Base-by-base conservation (phyloP, 2,113 vertebrate genomes). In the Calyptommatus sinebrachiatus region DNA sequence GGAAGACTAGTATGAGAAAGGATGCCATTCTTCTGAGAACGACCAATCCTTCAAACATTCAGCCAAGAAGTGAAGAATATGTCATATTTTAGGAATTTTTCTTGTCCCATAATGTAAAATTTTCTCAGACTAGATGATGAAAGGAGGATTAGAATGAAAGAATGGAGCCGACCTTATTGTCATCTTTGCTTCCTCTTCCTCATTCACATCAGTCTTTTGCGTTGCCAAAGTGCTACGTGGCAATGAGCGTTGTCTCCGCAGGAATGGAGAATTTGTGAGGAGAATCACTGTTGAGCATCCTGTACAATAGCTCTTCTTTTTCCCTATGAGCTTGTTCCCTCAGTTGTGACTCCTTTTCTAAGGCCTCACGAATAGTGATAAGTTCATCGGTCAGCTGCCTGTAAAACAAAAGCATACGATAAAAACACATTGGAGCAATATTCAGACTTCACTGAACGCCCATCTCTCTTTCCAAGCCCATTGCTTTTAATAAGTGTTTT, bases 271-370 rank as follows among this genome's bases (percentile, higher is more conserved):
- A 95, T 71, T 93, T 80, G 1, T 89, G 86, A 8, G 93, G 78
- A 0, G 94, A 92, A 11, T 94, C 95, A 0, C 92, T 72, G 3
- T 94, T 95, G 0, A 96, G 88, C 85, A 97, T 89, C 0, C 96
- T 95, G 90, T 96, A 97, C 73, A 98, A 87, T 84, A 98, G 93
- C 91, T 99, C 95, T 79, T 99, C 97, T 80, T 98, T 99, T 84
- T 99, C 97, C 14, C 92, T 96, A 76, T 80, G 90, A 60, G 95
- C 93, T 77, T 91, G 95, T 50, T 94, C 95, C 72, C 91, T 91
- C 12, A 92, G 77, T 16, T 94, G 87, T 0, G 81, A 26, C 92
- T 97, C 97, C 88, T 97, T 97, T 87, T 97, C 95, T 87, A 98
- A 92, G 0, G 94, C 92, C 83, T 89, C 93, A 1, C 94, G 96